These are phyloP conservation scores for Ips nitidus DNA, from an alignment of 1,140 invertebrate genomes.

Conservation along the genomic window DNA sequence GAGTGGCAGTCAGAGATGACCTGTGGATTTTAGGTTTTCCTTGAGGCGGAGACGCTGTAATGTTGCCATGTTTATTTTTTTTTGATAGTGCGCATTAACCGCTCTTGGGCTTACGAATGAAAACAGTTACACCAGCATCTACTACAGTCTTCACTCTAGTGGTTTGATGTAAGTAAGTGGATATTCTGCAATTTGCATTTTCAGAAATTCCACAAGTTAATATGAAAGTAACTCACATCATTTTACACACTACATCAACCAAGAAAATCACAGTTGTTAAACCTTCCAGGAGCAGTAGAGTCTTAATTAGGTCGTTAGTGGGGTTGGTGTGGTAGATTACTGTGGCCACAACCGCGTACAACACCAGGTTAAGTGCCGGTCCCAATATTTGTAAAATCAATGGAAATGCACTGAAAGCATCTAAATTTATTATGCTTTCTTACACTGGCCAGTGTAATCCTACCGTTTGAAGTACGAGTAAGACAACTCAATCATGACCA, in stretches of 20 bases:
- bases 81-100: not conserved
- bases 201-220: not conserved
- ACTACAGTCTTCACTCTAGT: constrained; percentile 13
- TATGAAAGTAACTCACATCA: constrained; percentile 17
- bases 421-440: not conserved
- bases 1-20: constrained; percentile 17
- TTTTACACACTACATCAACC: constrained; percentile 24
- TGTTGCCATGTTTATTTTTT: not conserved
- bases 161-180: constrained; percentile 18
- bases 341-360: not conserved
- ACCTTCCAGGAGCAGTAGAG: constrained; percentile 10
- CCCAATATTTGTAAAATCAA: not conserved
- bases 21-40: not conserved
- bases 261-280: constrained; percentile 18
- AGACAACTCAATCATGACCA: not conserved
- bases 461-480: constrained; percentile 20
- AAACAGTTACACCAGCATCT: constrained; percentile 24
- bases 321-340: constrained; percentile 6
- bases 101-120: constrained; percentile 20
- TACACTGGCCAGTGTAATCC: no score
- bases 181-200: constrained; percentile 13
- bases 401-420: not conserved
- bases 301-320: constrained; percentile 2
- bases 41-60: constrained; percentile 8
- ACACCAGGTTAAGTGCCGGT: no score